A percentile compares a stretch with the other conserved stretches of the same genome.
Conservation (phyloP, 2,113 vertebrate species). For the Patagioenas fasciata region DNA sequence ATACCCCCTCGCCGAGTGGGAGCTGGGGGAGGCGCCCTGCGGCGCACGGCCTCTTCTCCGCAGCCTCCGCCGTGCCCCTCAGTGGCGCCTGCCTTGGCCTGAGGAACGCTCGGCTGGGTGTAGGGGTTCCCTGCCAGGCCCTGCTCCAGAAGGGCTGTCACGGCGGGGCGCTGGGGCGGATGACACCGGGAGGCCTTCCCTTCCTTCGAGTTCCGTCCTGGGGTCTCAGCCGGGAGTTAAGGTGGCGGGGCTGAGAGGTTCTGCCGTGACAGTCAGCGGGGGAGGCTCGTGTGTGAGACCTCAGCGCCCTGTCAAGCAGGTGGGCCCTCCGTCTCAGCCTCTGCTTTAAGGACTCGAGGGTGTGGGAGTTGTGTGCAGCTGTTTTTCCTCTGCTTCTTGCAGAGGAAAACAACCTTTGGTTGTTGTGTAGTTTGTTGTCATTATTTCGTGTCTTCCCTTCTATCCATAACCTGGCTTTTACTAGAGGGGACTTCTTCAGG, state of each 20-base stretch:
- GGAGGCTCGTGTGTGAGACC: rapidly evolving
- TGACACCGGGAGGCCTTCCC: background rate
- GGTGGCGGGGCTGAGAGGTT: background rate
- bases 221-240: background rate
- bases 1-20: background rate
- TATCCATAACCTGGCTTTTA: background rate
- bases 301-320: background rate
- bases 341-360: background rate
- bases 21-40: background rate
- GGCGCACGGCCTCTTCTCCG: background rate
- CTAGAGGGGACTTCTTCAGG: background rate
- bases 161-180: background rate
- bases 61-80: background rate
- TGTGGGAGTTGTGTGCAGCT: background rate
- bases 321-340: background rate
- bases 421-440: background rate
- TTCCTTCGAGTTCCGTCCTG: background rate
- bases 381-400: background rate
- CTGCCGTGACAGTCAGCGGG: background rate
- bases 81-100: background rate
- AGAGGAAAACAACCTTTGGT: background rate
- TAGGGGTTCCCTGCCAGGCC: background rate
- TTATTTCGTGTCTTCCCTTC: background rate
- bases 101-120: background rate
- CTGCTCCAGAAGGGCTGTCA: background rate